Base-by-base conservation (phyloP, 2,797 vertebrate species). In the Alauda arvensis region DNA sequence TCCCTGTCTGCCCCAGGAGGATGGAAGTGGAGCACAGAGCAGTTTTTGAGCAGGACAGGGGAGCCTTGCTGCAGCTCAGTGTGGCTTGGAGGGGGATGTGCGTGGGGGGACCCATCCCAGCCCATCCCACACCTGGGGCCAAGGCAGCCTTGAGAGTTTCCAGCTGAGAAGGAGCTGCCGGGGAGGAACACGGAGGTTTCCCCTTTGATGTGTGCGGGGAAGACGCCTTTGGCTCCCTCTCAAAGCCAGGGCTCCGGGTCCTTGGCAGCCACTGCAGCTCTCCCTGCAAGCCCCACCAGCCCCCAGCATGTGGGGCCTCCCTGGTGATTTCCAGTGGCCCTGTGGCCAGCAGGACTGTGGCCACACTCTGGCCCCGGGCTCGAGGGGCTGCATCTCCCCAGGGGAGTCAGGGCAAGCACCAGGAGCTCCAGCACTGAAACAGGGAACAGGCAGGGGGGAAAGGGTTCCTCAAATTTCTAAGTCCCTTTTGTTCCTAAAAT, bases 161-260 rank as follows among this genome's bases (percentile, higher is more conserved):
- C 80, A 91, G 66, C 66, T 1, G 6, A 65, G 88, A 34, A 85
- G 90, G 84, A 93, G 92, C 55, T 83, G 78, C 88, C 0, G 2
- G 34, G 77, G 88, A 92, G 87, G 87, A 93, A 4, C 79, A 69
- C 1, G 1, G 77, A 88, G 90, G 45, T 81, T 72, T 91, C 80
- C 77, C 85, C 85, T 91, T 94, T 88, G 90, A 91, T 93, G 89
- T 92, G 79, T 69, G 83, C 8, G 1, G 76, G 82, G 87, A 55
- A 34, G 83, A 76, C 3, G 39, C 77, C 2, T 81, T 87, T 95
- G 92, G 94, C 90, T 91, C 23, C 83, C 60, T 29, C 79, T 81
- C 87, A 83, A 69, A 83, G 92, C 18, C 24, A 2, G 72, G 78
- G 72, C 89, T 92, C 56, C 62, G 9, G 5, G 23, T 2, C 60